Evolutionary conservation across 2,797 vertebrate genomes (phyloP).

Genomic region (Agapornis canus): DNA sequence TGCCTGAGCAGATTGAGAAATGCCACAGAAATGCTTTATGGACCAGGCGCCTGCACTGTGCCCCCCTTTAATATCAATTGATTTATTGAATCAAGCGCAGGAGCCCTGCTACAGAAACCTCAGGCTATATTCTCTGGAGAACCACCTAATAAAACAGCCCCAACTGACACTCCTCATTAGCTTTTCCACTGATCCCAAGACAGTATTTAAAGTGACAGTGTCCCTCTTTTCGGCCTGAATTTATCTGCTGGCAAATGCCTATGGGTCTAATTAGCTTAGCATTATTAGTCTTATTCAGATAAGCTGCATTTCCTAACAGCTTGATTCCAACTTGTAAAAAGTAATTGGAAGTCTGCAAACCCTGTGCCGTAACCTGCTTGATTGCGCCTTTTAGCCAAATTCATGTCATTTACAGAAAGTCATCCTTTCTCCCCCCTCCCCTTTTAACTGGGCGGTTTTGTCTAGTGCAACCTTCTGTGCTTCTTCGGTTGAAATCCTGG

Average conservation of each 20-base stretch:
- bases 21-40: slow-evolving; percentile 59
- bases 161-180: slow-evolving; percentile 77
- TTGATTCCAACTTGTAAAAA: slow-evolving; percentile 74
- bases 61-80: slow-evolving; percentile 76
- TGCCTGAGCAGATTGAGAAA: slow-evolving; percentile 68
- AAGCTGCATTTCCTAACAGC: slow-evolving; percentile 71
- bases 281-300: slow-evolving; percentile 73
- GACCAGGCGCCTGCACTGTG: slow-evolving; percentile 11
- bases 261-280: slow-evolving; percentile 74
- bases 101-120: slow-evolving; percentile 72
- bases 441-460: slow-evolving; percentile 27
- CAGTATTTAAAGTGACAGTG: slow-evolving; percentile 78
- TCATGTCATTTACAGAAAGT: slow-evolving; percentile 55
- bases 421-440: neutral
- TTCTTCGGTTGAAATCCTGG: neutral
- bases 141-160: slow-evolving; percentile 76
- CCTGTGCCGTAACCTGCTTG: slow-evolving; percentile 39
- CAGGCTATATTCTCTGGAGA: slow-evolving; percentile 70
- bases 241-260: slow-evolving; percentile 69
- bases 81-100: slow-evolving; percentile 77
- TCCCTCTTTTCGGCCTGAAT: slow-evolving; percentile 72
- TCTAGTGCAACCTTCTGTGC: slow-evolving; percentile 4
- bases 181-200: slow-evolving; percentile 72
- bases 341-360: slow-evolving; percentile 68
- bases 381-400: slow-evolving; percentile 61